Evolutionary conservation across 2,797 vertebrate genomes (phyloP).

Genomic region (Danio aesculapii): DNA sequence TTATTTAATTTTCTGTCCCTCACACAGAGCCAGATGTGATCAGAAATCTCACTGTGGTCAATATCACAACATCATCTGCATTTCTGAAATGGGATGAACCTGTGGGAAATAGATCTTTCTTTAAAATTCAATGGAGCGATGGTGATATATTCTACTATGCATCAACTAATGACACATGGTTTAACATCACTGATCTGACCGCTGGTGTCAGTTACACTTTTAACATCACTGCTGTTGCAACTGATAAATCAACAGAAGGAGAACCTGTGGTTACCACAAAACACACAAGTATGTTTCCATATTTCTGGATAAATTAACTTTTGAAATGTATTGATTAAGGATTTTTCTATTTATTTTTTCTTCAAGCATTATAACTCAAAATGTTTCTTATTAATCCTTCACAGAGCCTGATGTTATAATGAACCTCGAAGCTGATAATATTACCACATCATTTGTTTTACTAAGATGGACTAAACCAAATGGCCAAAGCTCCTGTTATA

Average conservation of each 20-base stretch:
- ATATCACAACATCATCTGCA: background rate
- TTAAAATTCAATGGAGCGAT: background rate
- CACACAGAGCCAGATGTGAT: background rate
- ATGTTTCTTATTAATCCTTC: background rate
- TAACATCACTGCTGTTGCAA: slow-evolving; percentile 30
- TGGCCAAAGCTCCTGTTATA: background rate
- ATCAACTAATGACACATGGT: background rate
- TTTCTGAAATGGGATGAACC: slow-evolving; percentile 60
- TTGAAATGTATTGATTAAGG: no score
- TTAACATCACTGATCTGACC: slow-evolving; percentile 28
- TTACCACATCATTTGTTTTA: slow-evolving; percentile 30
- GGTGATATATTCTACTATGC: background rate
- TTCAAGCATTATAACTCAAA: background rate
- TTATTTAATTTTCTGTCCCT: background rate
- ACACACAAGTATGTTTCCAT: slow-evolving; percentile 44
- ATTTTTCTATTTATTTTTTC: background rate
- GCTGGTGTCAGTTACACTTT: slow-evolving; percentile 48
- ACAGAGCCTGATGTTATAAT: slow-evolving; percentile 9
- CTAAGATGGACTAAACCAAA: slow-evolving; percentile 26
- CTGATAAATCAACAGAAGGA: slow-evolving; percentile 27
- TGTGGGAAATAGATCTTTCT: slow-evolving; percentile 47
- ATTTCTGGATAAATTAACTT: no score
- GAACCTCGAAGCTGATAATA: slow-evolving; percentile 14
- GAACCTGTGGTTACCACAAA: background rate
- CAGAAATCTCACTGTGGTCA: background rate